These are phyloP conservation scores for Ptilodon capucinus DNA, from an alignment of 2,888 invertebrate genomes.

Conservation along the genomic window DNA sequence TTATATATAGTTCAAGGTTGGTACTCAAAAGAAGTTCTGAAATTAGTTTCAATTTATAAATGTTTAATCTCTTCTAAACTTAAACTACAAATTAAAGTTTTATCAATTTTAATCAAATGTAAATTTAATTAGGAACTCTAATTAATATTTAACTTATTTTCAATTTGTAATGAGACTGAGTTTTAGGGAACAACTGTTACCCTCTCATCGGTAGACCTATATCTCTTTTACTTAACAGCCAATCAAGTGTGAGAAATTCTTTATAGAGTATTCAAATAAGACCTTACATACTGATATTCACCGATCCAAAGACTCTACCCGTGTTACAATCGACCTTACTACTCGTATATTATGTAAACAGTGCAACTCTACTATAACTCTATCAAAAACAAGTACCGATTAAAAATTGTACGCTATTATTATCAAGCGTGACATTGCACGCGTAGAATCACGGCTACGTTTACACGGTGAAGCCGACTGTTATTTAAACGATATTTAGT, in stretches of 20 bases:
- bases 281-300: too few species aligned
- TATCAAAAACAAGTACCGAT: slow-evolving; percentile 14
- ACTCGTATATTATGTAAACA: slow-evolving; percentile 19
- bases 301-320: too few species aligned
- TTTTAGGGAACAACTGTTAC: slow-evolving; percentile 11
- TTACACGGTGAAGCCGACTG: too few species aligned
- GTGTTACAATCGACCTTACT: too few species aligned
- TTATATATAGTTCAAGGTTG: not conserved
- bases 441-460: too few species aligned
- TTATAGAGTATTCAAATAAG: too few species aligned
- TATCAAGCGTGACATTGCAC: slow-evolving; percentile 16
- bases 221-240: too few species aligned
- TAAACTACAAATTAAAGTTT: slow-evolving; percentile 13
- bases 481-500: too few species aligned
- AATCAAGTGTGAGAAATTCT: too few species aligned
- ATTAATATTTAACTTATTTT: slow-evolving; percentile 24
- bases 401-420: slow-evolving; percentile 17
- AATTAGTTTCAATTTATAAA: not conserved
- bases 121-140: slow-evolving; percentile 17
- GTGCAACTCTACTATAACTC: slow-evolving; percentile 7
- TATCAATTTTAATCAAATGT: slow-evolving; percentile 19
- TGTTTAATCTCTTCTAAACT: slow-evolving; percentile 5
- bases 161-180: slow-evolving; percentile 7
- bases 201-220: too few species aligned
- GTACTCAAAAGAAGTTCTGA: not conserved